phyloP scores from a whole-genome alignment of 1,140 invertebrate genomes.

The Drosophila mayri region DNA sequence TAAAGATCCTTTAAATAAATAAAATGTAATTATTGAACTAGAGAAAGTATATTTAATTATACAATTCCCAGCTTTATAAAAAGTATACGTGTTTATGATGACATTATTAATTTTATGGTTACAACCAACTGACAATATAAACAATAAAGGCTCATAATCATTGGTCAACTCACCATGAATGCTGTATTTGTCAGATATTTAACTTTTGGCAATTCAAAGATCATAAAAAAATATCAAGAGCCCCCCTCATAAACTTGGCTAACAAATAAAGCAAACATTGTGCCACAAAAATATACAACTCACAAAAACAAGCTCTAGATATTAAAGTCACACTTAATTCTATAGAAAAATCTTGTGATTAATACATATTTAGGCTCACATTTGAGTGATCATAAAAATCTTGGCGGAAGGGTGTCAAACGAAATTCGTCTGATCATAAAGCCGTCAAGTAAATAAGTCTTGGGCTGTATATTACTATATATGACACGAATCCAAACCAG shows the following conservation, averaged over 20 bases:
- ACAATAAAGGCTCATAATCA: background rate
- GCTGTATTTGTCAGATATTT: conserved; percentile 2
- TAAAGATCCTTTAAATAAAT: background rate
- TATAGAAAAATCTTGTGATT: conserved; percentile 32
- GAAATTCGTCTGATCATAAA: conserved; percentile 53
- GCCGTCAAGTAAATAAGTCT: conserved; percentile 27
- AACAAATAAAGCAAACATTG: conserved; percentile 14
- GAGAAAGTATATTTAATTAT: background rate
- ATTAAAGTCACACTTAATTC: conserved; percentile 11
- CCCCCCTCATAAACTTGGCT: conserved; percentile 12
- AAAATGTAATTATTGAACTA: too few relatives aligned
- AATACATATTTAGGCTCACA: conserved; percentile 43
- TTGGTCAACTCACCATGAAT: background rate
- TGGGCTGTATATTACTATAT: conserved; percentile 6
- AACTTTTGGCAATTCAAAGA: conserved; percentile 1
- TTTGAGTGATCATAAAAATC: conserved; percentile 54
- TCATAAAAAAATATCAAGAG: background rate
- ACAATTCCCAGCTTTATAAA: background rate
- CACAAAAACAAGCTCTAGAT: background rate
- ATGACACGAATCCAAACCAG: conserved; percentile 15
- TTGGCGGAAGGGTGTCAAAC: conserved; percentile 37
- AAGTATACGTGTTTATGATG: background rate
- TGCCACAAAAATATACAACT: background rate
- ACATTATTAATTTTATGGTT: background rate
- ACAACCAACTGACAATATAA: background rate